These are phyloP conservation scores for Ridgeia piscesae DNA, from an alignment of 1,140 invertebrate genomes.

Conservation along the genomic window DNA sequence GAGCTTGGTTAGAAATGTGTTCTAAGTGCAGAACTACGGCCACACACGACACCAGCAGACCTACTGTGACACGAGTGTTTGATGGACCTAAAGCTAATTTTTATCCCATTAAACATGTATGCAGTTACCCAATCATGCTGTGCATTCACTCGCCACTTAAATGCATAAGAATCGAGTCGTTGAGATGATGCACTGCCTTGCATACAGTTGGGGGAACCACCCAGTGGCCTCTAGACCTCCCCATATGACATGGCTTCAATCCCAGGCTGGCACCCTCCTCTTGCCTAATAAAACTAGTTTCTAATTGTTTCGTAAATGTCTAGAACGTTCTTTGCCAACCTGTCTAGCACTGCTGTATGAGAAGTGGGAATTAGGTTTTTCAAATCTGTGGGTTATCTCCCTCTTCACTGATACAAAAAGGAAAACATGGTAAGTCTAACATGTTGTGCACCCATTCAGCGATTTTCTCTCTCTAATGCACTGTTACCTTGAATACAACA, in stretches of 20 bases:
- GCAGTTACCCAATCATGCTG: background rate
- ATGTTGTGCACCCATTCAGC: background rate
- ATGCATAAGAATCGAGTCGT: background rate
- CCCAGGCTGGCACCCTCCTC: background rate
- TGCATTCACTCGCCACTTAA: background rate
- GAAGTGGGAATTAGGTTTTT: background rate
- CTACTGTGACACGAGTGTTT: background rate
- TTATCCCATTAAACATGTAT: background rate
- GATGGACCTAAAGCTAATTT: background rate
- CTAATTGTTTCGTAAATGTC: no score
- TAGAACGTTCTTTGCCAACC: no score
- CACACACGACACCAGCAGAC: background rate
- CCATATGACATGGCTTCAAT: background rate
- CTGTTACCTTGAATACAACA: background rate
- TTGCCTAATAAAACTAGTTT: background rate
- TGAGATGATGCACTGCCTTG: background rate
- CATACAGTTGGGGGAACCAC: background rate
- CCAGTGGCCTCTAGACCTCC: background rate
- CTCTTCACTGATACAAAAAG: background rate
- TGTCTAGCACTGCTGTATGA: background rate
- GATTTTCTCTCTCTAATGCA: background rate
- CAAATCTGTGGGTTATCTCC: background rate
- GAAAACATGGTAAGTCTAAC: background rate
- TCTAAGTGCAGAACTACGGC: background rate
- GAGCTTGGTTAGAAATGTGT: background rate